These are phyloP conservation scores for Ophiodon elongatus DNA, from an alignment of 2,113 vertebrate species.

Conservation along the genomic window DNA sequence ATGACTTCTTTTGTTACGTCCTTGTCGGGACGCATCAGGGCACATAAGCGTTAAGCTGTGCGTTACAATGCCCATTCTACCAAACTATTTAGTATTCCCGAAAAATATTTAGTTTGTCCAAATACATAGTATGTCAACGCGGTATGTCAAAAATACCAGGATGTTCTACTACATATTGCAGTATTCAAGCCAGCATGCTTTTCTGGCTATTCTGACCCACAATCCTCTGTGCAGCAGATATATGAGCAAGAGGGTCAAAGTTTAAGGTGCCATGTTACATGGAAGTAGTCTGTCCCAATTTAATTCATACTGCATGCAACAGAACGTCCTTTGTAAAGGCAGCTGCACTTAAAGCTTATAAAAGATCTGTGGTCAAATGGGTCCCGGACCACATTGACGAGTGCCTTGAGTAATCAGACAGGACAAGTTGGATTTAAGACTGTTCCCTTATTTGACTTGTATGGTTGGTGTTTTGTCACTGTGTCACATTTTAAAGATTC, in stretches of 20 bases:
- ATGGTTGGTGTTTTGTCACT: too few species aligned
- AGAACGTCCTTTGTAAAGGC: neutral
- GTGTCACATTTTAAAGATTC: neutral
- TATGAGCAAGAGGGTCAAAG: neutral
- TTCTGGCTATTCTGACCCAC: neutral
- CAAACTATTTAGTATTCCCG: too few species aligned
- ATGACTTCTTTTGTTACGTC: too few species aligned
- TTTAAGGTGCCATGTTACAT: neutral
- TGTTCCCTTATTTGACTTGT: too few species aligned
- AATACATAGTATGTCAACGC: neutral
- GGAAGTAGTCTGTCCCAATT: neutral
- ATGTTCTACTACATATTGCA: too few species aligned
- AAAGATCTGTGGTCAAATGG: neutral
- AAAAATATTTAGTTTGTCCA: neutral
- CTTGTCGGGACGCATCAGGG: too few species aligned
- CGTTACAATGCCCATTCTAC: too few species aligned
- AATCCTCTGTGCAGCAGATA: neutral
- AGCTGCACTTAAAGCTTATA: neutral
- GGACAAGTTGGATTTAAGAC: too few species aligned
- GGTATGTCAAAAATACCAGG: too few species aligned
- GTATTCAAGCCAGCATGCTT: too few species aligned
- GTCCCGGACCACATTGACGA: neutral
- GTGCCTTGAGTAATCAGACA: neutral
- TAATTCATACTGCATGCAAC: neutral
- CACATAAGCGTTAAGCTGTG: too few species aligned